These are phyloP conservation scores for Catocala nupta DNA, from an alignment of 2,888 invertebrate genomes.

Conservation along the genomic window DNA sequence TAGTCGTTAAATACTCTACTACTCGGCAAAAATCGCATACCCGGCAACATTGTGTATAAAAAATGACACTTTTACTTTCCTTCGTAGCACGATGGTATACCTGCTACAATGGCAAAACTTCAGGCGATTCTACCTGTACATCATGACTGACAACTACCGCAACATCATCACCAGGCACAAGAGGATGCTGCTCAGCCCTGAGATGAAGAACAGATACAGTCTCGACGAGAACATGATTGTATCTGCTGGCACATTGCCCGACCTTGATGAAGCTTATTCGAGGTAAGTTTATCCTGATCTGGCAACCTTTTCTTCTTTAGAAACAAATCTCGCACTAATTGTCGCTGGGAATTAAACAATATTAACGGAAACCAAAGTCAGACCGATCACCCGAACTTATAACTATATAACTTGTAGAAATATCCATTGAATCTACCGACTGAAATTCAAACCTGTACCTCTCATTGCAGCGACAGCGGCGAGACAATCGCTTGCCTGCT, in stretches of 20 bases:
- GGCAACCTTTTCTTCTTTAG: too few relatives aligned
- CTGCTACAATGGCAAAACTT: constrained; percentile 96
- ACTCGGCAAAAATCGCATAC: too few relatives aligned
- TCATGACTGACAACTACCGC: constrained; percentile 97
- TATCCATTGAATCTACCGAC: too few relatives aligned
- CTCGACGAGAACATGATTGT: constrained; percentile 94
- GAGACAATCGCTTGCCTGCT: too few relatives aligned
- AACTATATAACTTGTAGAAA: too few relatives aligned
- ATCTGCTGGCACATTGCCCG: constrained; percentile 94
- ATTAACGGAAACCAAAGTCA: too few relatives aligned
- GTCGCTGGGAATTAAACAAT: too few relatives aligned
- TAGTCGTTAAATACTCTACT: too few relatives aligned
- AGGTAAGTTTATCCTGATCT: constrained; percentile 70
- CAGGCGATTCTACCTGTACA: constrained; percentile 95
- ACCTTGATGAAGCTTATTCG: constrained; percentile 96
- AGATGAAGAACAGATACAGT: constrained; percentile 89
- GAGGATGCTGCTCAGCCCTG: constrained; percentile 91
- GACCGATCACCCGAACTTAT: too few relatives aligned
- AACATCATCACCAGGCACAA: constrained; percentile 95
- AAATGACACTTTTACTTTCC: constrained; percentile 5
- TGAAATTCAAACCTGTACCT: too few relatives aligned
- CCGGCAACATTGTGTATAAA: background rate
- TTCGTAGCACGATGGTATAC: constrained; percentile 92
- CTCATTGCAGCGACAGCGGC: too few relatives aligned
- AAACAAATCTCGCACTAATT: too few relatives aligned